A percentile compares a stretch with the other conserved stretches of the same genome.
phyloP scores from a whole-genome alignment of 1,140 invertebrate genomes.

The Ostrea denselamellosa region DNA sequence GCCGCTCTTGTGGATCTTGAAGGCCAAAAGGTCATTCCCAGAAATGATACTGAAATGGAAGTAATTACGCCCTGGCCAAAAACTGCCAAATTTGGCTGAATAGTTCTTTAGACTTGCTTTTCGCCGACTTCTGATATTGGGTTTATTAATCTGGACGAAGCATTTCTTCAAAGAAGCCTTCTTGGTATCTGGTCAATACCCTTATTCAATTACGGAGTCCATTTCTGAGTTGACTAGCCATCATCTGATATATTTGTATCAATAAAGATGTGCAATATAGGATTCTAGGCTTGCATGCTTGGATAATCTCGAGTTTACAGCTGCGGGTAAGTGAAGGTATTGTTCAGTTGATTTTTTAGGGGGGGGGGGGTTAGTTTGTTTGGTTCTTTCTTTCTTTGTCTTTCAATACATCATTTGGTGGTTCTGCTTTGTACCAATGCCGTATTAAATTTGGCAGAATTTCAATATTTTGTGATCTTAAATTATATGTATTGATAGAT shows the following conservation, averaged over 20 bases:
- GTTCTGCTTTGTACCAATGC: too few relatives aligned
- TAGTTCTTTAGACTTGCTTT: background rate
- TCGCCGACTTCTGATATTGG: background rate
- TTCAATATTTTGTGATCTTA: too few relatives aligned
- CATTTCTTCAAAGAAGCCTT: background rate
- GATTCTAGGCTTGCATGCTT: background rate
- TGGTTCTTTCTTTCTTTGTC: too few relatives aligned
- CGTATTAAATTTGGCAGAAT: too few relatives aligned
- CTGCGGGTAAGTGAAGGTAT: background rate
- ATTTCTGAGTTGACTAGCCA: conserved; percentile 25
- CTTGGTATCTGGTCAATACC: conserved; percentile 23
- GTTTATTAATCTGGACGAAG: conserved; percentile 15
- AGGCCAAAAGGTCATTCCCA: background rate
- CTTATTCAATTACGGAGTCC: conserved; percentile 24
- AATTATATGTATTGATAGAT: too few relatives aligned
- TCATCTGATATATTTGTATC: conserved; percentile 22
- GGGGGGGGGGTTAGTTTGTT: too few relatives aligned
- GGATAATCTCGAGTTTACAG: background rate
- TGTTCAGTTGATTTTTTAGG: too few relatives aligned
- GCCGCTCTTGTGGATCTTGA: background rate
- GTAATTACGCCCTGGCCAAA: background rate
- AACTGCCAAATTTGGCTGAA: background rate
- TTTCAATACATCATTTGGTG: too few relatives aligned
- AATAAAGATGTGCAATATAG: background rate
- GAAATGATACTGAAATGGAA: background rate